Base-by-base conservation (phyloP, 2,797 vertebrate species). In the Acrossocheilus wenchowensis region DNA sequence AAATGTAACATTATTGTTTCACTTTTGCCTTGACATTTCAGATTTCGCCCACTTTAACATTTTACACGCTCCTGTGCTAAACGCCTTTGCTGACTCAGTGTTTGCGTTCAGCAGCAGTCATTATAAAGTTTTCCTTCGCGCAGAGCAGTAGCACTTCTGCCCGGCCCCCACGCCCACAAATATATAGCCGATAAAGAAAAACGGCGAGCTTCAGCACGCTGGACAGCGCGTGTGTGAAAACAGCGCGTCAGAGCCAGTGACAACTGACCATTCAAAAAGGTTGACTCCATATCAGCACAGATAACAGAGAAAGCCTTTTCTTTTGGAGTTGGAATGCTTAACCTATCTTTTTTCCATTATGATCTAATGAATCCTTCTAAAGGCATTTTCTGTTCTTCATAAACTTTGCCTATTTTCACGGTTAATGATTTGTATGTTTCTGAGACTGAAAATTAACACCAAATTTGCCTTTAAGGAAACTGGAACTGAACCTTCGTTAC, bases 171-270 rank as follows among this genome's bases (percentile, higher is more conserved):
- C 80, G 30, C 80, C 48, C 66, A 71, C 43, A 34, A 19, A 71
- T 39, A 82, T 52, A 72, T 19, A 54, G 34, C 66, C 8, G 66
- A 71, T 41, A 72, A 72, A 52, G 43, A 82, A 23, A 23, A n/a
- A 8, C 62, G 10, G 43, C 34, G 12, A 21, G 52, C 68, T 94
- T 95, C 94, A 95, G 94, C 91, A 95, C 94, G 68, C 91, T 92
- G 94, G 95, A 95, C 92, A 95, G 95, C 93, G 93, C 91, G 57
- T 23, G 52, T 73, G 62, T 68, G 41, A 69, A 30, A 75, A 57
- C 26, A 48, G 23, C 36, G n/a, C 62, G 39, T 83, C 80, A 78
- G 7, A 9, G 12, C 26, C 21, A 74, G 21, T 54, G 39, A 54
- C 73, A 50, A 48, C 80, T 71, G 72, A 78, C 84, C 71, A 36